Percentiles rank a stretch among this genome's conserved stretches.
Conservation (phyloP, 35 echinoderm and acorn worm species). For the Holothuria glaberrima region DNA sequence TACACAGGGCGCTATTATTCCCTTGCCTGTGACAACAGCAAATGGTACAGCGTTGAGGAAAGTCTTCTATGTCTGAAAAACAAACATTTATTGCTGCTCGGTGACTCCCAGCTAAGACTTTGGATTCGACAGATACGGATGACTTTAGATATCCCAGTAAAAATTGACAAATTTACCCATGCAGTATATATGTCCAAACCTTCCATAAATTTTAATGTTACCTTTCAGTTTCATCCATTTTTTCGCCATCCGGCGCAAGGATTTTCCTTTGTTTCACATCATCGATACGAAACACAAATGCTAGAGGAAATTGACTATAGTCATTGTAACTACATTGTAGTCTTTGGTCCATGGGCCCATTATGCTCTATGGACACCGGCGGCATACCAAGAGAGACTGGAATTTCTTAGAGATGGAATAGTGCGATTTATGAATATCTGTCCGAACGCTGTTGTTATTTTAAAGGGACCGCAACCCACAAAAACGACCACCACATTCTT, state of each 20-base stretch:
- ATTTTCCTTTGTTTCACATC: conserved; percentile 28
- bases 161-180: conserved; percentile 32
- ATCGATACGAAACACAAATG: conserved; percentile 40
- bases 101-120: conserved; percentile 51
- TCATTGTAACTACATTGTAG: conserved; percentile 55
- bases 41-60: neutral
- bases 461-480: conserved; percentile 62
- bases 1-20: conserved; percentile 28
- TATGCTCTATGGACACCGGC: conserved; percentile 43
- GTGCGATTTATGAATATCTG: conserved; percentile 28
- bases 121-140: conserved; percentile 10
- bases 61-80: neutral
- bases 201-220: conserved; percentile 46
- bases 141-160: neutral
- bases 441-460: conserved; percentile 42
- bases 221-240: conserved; percentile 60
- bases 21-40: conserved; percentile 46
- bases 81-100: conserved; percentile 45
- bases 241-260: conserved; percentile 48
- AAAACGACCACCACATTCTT: conserved; percentile 24
- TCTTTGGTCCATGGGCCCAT: conserved; percentile 51
- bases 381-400: conserved; percentile 49
- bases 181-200: conserved; percentile 3
- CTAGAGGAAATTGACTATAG: conserved; percentile 6
- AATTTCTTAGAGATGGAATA: conserved; percentile 49